These are phyloP conservation scores for Lymantria monacha DNA, from an alignment of 2,888 invertebrate genomes.

Conservation along the genomic window DNA sequence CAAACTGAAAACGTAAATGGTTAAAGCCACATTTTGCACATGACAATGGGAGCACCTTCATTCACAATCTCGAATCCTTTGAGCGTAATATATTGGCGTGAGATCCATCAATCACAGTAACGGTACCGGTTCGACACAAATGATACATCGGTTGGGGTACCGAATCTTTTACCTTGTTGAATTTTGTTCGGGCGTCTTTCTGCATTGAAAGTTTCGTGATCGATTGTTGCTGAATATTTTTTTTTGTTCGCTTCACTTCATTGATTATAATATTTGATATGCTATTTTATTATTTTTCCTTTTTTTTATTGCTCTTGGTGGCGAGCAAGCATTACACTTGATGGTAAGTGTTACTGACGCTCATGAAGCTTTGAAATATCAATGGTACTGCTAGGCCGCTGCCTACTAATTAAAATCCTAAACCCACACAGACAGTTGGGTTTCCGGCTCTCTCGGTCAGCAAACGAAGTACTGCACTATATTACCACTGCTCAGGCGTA, in stretches of 20 bases:
- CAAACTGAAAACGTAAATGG: neutral
- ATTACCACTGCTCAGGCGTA: no score
- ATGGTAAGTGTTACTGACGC: no score
- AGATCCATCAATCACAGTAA: slow-evolving; percentile 24
- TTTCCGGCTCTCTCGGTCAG: no score
- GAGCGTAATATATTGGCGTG: slow-evolving; percentile 20
- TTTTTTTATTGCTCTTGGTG: no score
- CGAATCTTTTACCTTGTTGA: slow-evolving; percentile 6
- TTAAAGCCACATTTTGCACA: slow-evolving; percentile 18
- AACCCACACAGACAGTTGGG: no score
- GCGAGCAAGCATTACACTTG: no score
- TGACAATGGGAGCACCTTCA: slow-evolving; percentile 17
- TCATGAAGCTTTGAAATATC: no score
- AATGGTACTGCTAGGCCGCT: no score
- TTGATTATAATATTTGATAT: neutral
- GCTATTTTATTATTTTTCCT: no score
- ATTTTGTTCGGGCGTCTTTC: slow-evolving; percentile 1
- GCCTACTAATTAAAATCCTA: no score
- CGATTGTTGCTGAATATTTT: neutral
- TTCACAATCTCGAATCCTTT: slow-evolving; percentile 16
- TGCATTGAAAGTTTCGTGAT: neutral
- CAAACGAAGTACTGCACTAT: no score
- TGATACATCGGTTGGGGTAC: slow-evolving; percentile 8
- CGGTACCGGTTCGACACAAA: slow-evolving; percentile 14
- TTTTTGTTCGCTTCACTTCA: neutral